Percentiles rank a stretch among this genome's conserved stretches.
Conservation (phyloP, 2,888 invertebrate species). For the Caenorhabditis sulstoni region DNA sequence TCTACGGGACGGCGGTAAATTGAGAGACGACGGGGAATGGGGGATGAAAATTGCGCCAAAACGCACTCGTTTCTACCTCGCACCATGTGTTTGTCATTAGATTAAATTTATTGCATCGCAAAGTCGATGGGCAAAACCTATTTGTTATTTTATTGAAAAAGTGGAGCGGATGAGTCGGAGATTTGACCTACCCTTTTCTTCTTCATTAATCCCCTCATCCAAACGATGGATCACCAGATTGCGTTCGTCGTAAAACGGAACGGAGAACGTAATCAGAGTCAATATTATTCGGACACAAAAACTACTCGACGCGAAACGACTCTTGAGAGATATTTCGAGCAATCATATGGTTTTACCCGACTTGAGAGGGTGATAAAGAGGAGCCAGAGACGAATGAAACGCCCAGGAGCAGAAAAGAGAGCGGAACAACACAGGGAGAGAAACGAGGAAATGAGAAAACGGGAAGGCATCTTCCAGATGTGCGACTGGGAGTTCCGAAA, state of each 20-base stretch:
- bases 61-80: constrained; percentile 6
- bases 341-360: constrained; percentile 58
- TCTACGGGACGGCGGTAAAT: neutral
- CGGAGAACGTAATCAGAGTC: constrained; percentile 2
- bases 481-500: constrained; percentile 50
- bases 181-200: neutral
- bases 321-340: constrained; percentile 49
- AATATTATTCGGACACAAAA: constrained; percentile 42
- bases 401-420: constrained; percentile 3
- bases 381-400: constrained; percentile 38
- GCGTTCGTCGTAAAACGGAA: neutral
- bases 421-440: neutral
- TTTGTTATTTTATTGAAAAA: constrained; percentile 18
- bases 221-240: no score
- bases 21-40: no score
- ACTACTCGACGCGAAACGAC: constrained; percentile 17
- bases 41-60: constrained; percentile 16
- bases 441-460: neutral
- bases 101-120: constrained; percentile 45
- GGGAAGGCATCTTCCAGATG: constrained; percentile 47
- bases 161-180: no score
- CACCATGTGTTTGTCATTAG: constrained; percentile 57
- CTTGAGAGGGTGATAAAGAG: constrained; percentile 59
- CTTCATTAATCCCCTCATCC: no score
- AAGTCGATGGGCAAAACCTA: constrained; percentile 17